Percentiles rank a stretch among this genome's conserved stretches.
These are phyloP conservation scores for Capitulum mitella DNA, from an alignment of 2,888 invertebrate genomes.

Conservation along the genomic window DNA sequence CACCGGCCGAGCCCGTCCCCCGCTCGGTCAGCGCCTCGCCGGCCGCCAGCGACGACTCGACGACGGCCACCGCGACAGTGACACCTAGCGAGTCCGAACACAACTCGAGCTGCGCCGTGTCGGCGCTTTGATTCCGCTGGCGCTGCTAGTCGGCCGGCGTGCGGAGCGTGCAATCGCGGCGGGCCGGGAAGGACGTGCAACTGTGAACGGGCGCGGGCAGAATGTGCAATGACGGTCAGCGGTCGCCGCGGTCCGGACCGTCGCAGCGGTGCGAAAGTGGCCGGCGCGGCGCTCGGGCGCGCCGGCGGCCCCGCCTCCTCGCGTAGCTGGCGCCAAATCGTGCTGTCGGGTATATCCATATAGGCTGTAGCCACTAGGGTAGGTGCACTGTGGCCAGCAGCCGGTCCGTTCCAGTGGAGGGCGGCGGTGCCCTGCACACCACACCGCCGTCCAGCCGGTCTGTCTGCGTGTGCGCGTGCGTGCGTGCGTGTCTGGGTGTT, in stretches of 20 bases:
- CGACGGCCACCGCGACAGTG: background rate
- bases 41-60: background rate
- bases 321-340: background rate
- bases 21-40: background rate
- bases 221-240: background rate
- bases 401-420: background rate
- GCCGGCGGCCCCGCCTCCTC: background rate
- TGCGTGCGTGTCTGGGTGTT: background rate
- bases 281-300: background rate
- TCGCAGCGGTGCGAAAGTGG: background rate
- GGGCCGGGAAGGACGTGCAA: background rate
- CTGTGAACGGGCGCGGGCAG: background rate
- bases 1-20: background rate
- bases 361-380: background rate
- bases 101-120: slow-evolving; percentile 4
- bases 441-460: background rate
- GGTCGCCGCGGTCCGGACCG: background rate
- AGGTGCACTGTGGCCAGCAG: background rate
- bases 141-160: background rate
- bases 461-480: background rate
- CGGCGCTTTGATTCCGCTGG: slow-evolving; percentile 20
- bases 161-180: background rate
- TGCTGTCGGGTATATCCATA: background rate
- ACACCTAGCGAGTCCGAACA: slow-evolving; percentile 1
- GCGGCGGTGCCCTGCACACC: background rate